A percentile compares a stretch with the other conserved stretches of the same genome.
Evolutionary conservation across 2,797 vertebrate genomes (phyloP).

Genomic region (Novumbra hubbsi): DNA sequence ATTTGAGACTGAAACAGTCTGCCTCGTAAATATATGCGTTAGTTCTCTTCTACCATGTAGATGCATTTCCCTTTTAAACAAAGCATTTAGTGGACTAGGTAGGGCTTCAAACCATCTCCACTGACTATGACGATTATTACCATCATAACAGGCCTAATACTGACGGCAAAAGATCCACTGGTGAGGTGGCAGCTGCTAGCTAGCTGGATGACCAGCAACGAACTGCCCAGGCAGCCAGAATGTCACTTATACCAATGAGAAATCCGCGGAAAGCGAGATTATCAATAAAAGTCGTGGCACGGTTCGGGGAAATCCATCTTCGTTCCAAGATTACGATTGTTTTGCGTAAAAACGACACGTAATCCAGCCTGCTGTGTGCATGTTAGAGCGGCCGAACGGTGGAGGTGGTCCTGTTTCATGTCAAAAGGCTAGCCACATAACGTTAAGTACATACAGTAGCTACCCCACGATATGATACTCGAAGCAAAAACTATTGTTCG

Average conservation of each 20-base stretch:
- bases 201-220: constrained; percentile 9
- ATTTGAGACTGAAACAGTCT: neutral
- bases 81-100: neutral
- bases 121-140: neutral
- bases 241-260: constrained; percentile 40
- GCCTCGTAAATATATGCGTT: neutral
- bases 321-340: constrained; percentile 26
- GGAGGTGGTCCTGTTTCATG: neutral
- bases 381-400: neutral
- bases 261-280: constrained; percentile 55
- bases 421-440: neutral
- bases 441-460: neutral
- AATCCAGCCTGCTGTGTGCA: neutral
- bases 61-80: neutral
- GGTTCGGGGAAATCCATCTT: constrained; percentile 38
- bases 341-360: constrained; percentile 19
- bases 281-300: constrained; percentile 32
- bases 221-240: constrained; percentile 16
- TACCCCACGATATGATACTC: neutral
- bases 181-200: constrained; percentile 42
- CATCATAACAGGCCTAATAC: neutral
- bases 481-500: neutral
- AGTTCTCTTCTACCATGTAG: neutral
- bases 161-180: constrained; percentile 8
- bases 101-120: neutral